Evolutionary conservation across 2,113 vertebrate genomes (phyloP), one percentile per base, ranked within the genome.

Genomic region (Hippoglossus stenolepis): DNA sequence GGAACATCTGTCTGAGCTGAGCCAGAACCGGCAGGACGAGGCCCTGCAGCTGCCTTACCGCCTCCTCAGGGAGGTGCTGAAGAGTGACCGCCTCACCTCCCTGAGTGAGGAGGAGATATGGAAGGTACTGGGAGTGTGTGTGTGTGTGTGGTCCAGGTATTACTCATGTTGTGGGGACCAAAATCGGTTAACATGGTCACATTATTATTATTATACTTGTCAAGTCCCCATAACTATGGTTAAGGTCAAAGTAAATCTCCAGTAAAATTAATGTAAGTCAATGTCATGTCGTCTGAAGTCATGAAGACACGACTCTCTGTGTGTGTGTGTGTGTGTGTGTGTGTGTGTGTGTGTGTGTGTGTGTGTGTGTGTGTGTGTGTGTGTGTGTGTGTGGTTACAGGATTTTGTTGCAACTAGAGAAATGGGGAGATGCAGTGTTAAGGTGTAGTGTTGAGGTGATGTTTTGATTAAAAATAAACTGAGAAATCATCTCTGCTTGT

Each of bases 61-160:
- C 88, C 96, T 99, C 72, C 96, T 99, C 61, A 94, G 95, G 92
- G 97, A 99, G 85, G 97, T 97, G 85, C 96, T 99, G 82, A 98
- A 98, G 95, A 98, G 97, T 0, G 97, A 99, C 93, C 96, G 95
- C 73, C 96, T 99, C 85, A 98, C 98, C 79, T 99, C 97, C 10
- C 94, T 99, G 79, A 98, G 95, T 0, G 97, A 99, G 91, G 96
- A 97, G 83, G 96, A 99, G 91, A 99, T 99, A 90, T 99, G 98
- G 97, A 96, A 98, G 97, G 98, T 93, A 79, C 43, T 51, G 58
- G 51, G 69, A 47, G 69, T 57, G 54, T 23, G 21, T 21, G 28
- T 6, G 28, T 31, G 28, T 21, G 21, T 54, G 54, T 57, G 21
- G 47, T 51, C 15, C 47, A 51, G 47, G 47, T 51, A 18, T 51